Base-by-base conservation (phyloP, 2,888 invertebrate genomes). In the Ernsta delagoae region DNA sequence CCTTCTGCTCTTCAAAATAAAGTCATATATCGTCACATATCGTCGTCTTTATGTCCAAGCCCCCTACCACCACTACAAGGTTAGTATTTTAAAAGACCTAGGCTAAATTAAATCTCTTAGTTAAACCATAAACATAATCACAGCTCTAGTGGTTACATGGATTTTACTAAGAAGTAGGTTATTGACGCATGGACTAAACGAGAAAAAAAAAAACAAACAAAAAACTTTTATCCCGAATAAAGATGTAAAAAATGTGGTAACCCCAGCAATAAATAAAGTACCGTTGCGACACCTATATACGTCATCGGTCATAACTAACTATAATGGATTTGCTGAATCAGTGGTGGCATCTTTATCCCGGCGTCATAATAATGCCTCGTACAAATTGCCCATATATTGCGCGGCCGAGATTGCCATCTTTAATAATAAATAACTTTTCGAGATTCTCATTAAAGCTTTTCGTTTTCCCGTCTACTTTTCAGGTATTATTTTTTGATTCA, bases 201-300 rank as follows among this genome's bases (percentile, higher is more conserved):
- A 16, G 16, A 16, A 16, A 8, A 39, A 39, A 39, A 39, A 39
- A 8, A 8, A 6, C 6, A 8, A 39, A 39, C 39, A 39, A 39
- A 16, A 16, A 16, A 16, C 1, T 16, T 16, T 8, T 24, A 48
- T 65, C 57, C 57, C 41, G 48, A 6, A 7, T 48, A 36, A n/a
- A 34, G 1, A 6, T 34, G 0, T 31, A 43, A 4, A 3, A 24
- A 56, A 5, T 9, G 5, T 68, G 48, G 67, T 67, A 4, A 16
- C 5, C 57, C 57, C 4, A 56, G 24, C 45, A 48, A 68, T 89
- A 88, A 89, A 85, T 82, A 79, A 84, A 88, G 62, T 68, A 61
- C 91, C 89, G 91, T 90, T 83, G 77, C 78, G 86, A 87, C 89
- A 91, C 88, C 87, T 86, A 86, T 67, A 88, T 87, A 88, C 86